Evolutionary conservation across 2,888 invertebrate species (phyloP), one percentile per base, ranked within the genome.

Genomic region (Brachyptera risi): DNA sequence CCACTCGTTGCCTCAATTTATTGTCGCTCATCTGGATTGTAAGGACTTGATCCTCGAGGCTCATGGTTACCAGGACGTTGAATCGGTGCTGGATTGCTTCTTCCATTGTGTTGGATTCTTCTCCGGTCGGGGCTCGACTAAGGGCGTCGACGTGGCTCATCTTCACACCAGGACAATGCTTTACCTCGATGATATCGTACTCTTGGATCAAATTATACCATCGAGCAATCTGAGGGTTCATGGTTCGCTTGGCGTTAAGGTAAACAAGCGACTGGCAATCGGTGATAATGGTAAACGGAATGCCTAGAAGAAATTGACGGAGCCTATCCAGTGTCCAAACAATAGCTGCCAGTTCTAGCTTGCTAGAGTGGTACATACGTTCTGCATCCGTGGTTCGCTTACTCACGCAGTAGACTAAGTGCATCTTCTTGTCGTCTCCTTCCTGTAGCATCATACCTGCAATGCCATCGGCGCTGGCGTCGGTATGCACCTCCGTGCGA

Each of bases 401-500:
- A 17, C 38, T 38, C n/a, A 38, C 38, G 38, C 38, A 38, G 38
- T 38, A 38, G 17, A 38, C 38, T n/a, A 38, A 17, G 38, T 38
- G 38, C 11, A 38, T 3, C 38, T 38, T 38, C n/a, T 17, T 17
- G 38, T 38, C 38, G 38, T 17, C 17, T n/a, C 38, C 38, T 3
- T n/a, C 17, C 38, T 38, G 38, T 17, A 38, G 38, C 38, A 38
- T 38, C 38, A 38, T 38, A 15, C 38, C 38, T 3, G 38, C 38
- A 9, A 38, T 38, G n/a, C 38, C 38, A 4, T 27, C 54, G 3
- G 38, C 38, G 11, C 11, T 38, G 13, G 38, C 38, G 11, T 38
- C 38, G 38, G 38, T 38, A 17, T 11, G 49, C 13, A 17, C 63
- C 63, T 1, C 67, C 67, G 51, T 69, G 9, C 2, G n/a, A n/a